Percentiles rank a stretch among this genome's conserved stretches.
These are phyloP conservation scores for Idaea dimidiata DNA, from an alignment of 2,888 invertebrate genomes.

Conservation along the genomic window DNA sequence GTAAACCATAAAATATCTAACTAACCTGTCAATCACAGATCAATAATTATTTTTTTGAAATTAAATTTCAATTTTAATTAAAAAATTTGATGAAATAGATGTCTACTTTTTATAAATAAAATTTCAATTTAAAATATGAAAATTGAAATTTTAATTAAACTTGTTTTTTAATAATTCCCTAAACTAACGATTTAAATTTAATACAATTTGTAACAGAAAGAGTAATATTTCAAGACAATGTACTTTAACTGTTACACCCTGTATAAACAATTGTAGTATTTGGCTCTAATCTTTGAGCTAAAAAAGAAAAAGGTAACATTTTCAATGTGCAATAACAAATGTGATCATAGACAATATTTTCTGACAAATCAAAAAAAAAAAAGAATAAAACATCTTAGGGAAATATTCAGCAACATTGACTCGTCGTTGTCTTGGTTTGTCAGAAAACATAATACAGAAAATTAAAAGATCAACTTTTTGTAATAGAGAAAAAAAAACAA, in stretches of 20 bases:
- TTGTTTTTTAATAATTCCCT: too few species aligned
- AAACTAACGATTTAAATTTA: neutral
- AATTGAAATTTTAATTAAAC: too few species aligned
- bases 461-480: too few species aligned
- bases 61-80: too few species aligned
- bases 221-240: constrained; percentile 12
- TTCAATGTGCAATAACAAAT: neutral
- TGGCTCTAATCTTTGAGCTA: neutral
- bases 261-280: constrained; percentile 1
- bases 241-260: neutral
- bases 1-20: constrained; percentile 29
- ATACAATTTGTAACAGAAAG: constrained; percentile 5
- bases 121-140: too few species aligned
- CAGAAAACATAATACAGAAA: too few species aligned
- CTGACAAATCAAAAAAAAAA: neutral
- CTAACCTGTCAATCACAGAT: constrained; percentile 50
- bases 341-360: neutral
- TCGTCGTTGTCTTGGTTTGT: too few species aligned
- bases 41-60: constrained; percentile 19
- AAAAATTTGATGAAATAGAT: too few species aligned
- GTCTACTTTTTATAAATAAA: too few species aligned
- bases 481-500: neutral
- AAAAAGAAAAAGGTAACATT: neutral
- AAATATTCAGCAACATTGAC: too few species aligned
- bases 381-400: neutral